A percentile compares a stretch with the other conserved stretches of the same genome.
phyloP scores from a whole-genome alignment of 2,797 vertebrate species.

The Pagetopsis macropterus region DNA sequence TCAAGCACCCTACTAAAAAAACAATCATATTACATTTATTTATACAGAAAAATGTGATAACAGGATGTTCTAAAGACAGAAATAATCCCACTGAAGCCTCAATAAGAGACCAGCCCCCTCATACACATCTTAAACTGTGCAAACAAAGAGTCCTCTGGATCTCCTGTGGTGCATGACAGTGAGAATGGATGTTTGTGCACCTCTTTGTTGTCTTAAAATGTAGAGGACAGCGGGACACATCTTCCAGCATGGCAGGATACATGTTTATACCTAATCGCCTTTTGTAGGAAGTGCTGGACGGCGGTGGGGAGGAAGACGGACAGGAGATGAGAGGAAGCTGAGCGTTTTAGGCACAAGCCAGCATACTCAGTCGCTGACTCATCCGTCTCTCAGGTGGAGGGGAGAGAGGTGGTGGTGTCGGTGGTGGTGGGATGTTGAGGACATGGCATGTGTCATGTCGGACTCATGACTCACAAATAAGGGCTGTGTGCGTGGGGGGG shows the following conservation, averaged over 20 bases:
- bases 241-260: conserved; percentile 43
- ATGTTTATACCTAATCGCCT: conserved; percentile 67
- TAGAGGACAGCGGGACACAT: conserved; percentile 35
- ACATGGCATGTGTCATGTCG: conserved; percentile 42
- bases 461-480: conserved; percentile 58
- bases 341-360: conserved; percentile 48
- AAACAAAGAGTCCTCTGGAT: conserved; percentile 8
- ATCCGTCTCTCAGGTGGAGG: conserved; percentile 58
- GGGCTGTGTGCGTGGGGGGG: conserved; percentile 13
- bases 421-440: conserved; percentile 40
- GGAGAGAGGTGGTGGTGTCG: background rate
- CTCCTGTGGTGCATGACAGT: background rate
- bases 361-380: conserved; percentile 63
- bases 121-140: background rate
- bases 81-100: background rate
- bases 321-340: conserved; percentile 59
- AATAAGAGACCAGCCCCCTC: background rate
- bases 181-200: conserved; percentile 21
- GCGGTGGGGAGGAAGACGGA: conserved; percentile 25
- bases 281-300: conserved; percentile 49
- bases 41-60: background rate
- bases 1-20: background rate
- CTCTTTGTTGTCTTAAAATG: conserved; percentile 43
- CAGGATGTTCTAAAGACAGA: background rate
- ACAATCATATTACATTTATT: background rate